Evolutionary conservation across 2,888 invertebrate genomes (phyloP), one percentile per base, ranked within the genome.

Genomic region (Apotomis capreana): DNA sequence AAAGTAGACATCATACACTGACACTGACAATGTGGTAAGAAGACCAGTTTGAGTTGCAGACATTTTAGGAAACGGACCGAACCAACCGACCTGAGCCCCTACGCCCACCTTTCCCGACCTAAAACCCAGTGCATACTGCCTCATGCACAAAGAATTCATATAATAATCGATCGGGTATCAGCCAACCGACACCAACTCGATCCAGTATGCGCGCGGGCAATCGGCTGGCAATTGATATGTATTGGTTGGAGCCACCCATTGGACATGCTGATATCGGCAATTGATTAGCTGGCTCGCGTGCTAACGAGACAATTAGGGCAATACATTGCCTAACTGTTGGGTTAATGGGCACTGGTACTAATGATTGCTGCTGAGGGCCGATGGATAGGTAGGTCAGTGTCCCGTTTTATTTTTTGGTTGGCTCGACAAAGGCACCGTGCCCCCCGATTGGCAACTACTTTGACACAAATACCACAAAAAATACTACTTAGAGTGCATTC

Each of bases 121-220:
- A 49, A 9, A 49, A 49, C 49, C 3, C 49, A 9, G 49, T 10
- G 3, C 49, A 49, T 10, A 3, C 3, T 9, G 5, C 3, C 49
- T 9, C 49, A 10, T 59, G 44, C 49, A 44, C 54, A 15, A 15
- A 37, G 54, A 57, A 71, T 62, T 70, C 55, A 54, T 60, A 65
- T 51, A 61, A 54, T 9, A 61, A 13, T 55, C 49, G 52, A 54
- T 59, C 58, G 51, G 12, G 36, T 69, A 36, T 1, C 52, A 55
- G 10, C 67, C 61, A 67, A 13, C 57, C 13, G 57, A 51, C 67
- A 71, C 71, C 67, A 52, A 71, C 40, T 51, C 71, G 60, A 71
- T 71, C 71, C 59, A 55, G 71, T 67, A 67, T 71, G 71, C 71
- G 61, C 62, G 6, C 8, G 61, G 8, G 71, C 71, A 71, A 71